These are phyloP conservation scores for Ptychochromis oligacanthus DNA, from an alignment of 2,113 vertebrate genomes.

Conservation along the genomic window DNA sequence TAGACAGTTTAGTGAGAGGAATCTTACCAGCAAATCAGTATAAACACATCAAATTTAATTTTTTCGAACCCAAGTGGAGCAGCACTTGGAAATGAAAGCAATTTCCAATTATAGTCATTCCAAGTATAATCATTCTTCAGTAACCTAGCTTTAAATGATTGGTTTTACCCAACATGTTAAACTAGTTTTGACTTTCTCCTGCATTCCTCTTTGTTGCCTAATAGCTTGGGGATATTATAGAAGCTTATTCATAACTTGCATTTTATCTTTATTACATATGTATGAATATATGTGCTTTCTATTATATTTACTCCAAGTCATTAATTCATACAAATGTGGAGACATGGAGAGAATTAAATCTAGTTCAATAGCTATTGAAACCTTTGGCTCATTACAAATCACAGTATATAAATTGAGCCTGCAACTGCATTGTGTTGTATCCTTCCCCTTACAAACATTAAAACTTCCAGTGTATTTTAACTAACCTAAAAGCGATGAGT, in stretches of 20 bases:
- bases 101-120: slow-evolving; percentile 12
- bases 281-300: slow-evolving; percentile 10
- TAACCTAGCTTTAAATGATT: neutral
- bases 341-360: slow-evolving; percentile 11
- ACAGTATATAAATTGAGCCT: neutral
- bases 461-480: slow-evolving; percentile 8
- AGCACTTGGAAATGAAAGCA: neutral
- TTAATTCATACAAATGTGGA: slow-evolving; percentile 22
- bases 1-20: neutral
- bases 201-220: neutral
- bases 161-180: neutral
- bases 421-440: neutral
- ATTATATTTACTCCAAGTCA: neutral
- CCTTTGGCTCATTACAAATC: neutral
- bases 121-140: neutral
- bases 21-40: neutral
- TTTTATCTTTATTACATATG: slow-evolving; percentile 16
- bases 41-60: neutral
- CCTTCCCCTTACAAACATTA: neutral
- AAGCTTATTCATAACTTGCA: neutral
- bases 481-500: neutral
- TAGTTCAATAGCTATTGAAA: slow-evolving; percentile 2
- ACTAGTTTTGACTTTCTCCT: slow-evolving; percentile 6
- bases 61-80: neutral
- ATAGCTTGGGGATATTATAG: neutral